These are phyloP conservation scores for Periplaneta americana DNA, from an alignment of 1,140 invertebrate genomes.

Conservation along the genomic window DNA sequence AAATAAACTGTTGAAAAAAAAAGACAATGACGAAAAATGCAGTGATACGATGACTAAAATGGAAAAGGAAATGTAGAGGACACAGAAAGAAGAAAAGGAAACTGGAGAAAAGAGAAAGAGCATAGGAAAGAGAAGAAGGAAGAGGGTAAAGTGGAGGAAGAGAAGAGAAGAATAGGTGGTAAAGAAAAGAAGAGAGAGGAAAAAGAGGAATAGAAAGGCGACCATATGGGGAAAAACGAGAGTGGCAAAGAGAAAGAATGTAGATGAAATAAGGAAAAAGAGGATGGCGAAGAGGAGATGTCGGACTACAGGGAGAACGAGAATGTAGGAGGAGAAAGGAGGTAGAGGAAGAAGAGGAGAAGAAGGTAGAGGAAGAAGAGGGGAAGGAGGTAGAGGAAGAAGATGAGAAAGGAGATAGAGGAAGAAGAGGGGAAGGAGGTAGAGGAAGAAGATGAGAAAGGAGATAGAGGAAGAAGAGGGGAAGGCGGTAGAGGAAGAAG, in stretches of 20 bases:
- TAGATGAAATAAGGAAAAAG: not conserved
- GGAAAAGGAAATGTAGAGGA: not conserved
- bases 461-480: no score
- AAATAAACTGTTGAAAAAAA: no score
- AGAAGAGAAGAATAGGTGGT: not conserved
- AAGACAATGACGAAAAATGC: no score
- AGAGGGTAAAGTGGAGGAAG: not conserved
- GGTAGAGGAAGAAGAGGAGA: slow-evolving; percentile 8
- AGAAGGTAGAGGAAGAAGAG: slow-evolving; percentile 13
- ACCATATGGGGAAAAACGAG: not conserved
- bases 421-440: not conserved
- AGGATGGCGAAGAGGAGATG: slow-evolving; percentile 9
- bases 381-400: slow-evolving; percentile 11
- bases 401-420: slow-evolving; percentile 12
- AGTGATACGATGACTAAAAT: not conserved
- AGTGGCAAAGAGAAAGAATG: not conserved
- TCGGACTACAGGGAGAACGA: slow-evolving; percentile 5
- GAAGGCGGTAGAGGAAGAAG: not conserved
- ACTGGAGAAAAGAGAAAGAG: not conserved
- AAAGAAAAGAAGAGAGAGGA: not conserved
- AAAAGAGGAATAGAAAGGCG: not conserved
- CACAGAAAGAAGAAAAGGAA: not conserved
- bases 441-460: not conserved
- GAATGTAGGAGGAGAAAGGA: slow-evolving; percentile 5
- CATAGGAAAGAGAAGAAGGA: not conserved